phyloP scores from a whole-genome alignment of 2,888 invertebrate genomes.

The Spilosoma lubricipeda region DNA sequence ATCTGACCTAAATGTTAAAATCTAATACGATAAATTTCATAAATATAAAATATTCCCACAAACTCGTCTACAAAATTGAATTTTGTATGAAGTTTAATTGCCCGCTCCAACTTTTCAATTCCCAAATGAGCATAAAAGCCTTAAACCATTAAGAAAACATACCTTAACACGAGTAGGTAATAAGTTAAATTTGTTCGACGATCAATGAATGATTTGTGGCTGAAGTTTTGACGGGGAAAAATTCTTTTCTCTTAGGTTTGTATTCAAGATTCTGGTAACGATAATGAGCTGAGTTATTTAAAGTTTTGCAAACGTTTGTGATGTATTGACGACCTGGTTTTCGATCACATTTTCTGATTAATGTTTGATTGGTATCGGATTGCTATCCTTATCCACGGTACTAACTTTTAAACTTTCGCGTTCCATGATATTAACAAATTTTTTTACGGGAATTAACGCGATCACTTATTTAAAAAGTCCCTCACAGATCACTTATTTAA shows the following conservation, averaged over 20 bases:
- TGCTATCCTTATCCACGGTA: conserved; percentile 45
- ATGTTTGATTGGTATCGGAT: conserved; percentile 26
- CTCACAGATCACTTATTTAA: too few relatives aligned
- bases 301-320: conserved; percentile 13
- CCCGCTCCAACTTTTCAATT: neutral
- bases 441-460: too few relatives aligned
- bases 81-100: neutral
- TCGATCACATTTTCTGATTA: conserved; percentile 29
- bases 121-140: conserved; percentile 9
- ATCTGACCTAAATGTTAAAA: neutral
- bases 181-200: conserved; percentile 57
- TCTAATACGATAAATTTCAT: neutral
- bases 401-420: too few relatives aligned
- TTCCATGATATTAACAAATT: too few relatives aligned
- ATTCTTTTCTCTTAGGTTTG: conserved; percentile 30
- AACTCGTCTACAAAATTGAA: neutral
- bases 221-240: conserved; percentile 60
- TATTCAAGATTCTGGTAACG: conserved; percentile 10
- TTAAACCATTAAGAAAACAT: conserved; percentile 15
- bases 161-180: conserved; percentile 44
- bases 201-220: conserved; percentile 73
- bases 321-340: conserved; percentile 3
- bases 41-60: neutral
- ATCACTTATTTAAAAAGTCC: too few relatives aligned
- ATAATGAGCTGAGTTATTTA: conserved; percentile 25